phyloP scores from a whole-genome alignment of 2,113 vertebrate genomes.

The Rhea americana region DNA sequence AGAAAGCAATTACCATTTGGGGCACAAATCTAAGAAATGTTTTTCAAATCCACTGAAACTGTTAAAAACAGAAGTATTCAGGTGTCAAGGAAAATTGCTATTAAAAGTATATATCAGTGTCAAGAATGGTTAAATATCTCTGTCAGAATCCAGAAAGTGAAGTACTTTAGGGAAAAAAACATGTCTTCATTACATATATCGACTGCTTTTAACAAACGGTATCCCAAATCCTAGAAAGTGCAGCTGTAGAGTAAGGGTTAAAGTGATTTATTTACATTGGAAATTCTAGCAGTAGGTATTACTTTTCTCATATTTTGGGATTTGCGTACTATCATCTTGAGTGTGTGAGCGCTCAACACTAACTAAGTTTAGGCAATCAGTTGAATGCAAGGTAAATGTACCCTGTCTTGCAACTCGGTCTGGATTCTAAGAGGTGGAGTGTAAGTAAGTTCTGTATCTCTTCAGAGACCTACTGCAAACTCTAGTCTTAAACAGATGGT shows the following conservation, averaged over 20 bases:
- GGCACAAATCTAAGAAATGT: not conserved
- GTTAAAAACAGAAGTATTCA: not conserved
- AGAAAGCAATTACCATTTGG: not conserved
- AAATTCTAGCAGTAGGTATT: not conserved
- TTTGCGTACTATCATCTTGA: not conserved
- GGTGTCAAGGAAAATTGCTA: not conserved
- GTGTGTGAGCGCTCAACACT: not conserved
- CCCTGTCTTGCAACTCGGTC: not conserved
- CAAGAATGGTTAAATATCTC: not conserved
- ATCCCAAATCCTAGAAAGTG: rapidly evolving
- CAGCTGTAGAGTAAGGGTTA: not conserved
- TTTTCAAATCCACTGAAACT: not conserved
- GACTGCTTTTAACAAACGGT: not conserved
- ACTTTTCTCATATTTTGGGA: not conserved
- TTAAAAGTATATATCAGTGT: not conserved
- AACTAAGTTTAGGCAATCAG: not conserved
- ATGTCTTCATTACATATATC: not conserved
- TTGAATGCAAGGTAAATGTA: not conserved
- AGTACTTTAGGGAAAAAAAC: not conserved
- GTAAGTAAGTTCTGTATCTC: not conserved
- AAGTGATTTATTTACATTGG: not conserved
- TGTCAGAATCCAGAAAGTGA: not conserved
- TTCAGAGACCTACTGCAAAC: not conserved
- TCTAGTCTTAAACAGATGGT: constrained; percentile 1
- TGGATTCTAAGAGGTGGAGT: not conserved